Base-by-base conservation (phyloP, 2,797 vertebrate genomes). In the Syndactyla subalaris region DNA sequence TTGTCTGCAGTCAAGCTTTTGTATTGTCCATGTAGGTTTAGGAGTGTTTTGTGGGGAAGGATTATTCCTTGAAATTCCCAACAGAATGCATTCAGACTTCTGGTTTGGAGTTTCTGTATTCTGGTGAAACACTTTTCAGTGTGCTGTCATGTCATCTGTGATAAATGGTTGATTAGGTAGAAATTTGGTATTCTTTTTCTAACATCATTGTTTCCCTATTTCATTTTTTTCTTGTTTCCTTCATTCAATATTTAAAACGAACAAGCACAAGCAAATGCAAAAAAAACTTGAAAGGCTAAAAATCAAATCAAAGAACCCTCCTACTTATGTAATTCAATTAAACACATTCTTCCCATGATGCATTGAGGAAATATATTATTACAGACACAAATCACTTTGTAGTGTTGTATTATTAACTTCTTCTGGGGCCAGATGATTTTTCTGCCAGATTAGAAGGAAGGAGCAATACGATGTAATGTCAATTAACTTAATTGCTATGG, bases 341-440 rank as follows among this genome's bases (percentile, higher is more conserved):
- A 93, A n/a, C 9, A 41, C 20, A 17, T 71, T 72, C 41, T 92
- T 95, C 78, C 71, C 48, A 27, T 82, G 55, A 86, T 93, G 38
- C 75, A 67, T 22, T 76, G 63, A 76, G 71, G 59, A 83, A 77
- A 89, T 80, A 46, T 4, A 82, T 76, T 96, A 79, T 88, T 83
- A 36, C 61, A 88, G 79, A 57, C 71, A 77, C 39, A 91, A 93
- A 93, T 85, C 59, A 74, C 62, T 92, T 92, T 85, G 78, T 91
- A 67, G 30, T 74, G 48, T 77, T 95, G 23, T 79, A 93, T 92
- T 93, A 92, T 96, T 95, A 93, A 93, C 75, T 87, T 57, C 78
- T 94, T 77, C 41, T 94, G 92, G 45, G 81, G 36, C 48, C 15
- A 71, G 63, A 83, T 63, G 48, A 67, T 80, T 92, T 14, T 89